phyloP scores from a whole-genome alignment of 2,888 invertebrate genomes.

The Callimorpha dominula region DNA sequence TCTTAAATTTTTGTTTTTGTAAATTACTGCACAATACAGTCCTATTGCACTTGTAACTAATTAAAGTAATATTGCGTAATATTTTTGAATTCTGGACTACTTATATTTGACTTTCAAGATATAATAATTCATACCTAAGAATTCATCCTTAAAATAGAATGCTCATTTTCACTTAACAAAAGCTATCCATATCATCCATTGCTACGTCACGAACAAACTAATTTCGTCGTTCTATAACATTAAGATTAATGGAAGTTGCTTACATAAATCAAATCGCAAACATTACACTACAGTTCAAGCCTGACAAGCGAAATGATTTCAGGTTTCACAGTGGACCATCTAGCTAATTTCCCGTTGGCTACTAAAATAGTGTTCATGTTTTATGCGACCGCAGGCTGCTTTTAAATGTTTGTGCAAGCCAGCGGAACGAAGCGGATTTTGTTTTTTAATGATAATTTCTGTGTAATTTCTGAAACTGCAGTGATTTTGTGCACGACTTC shows the following conservation, averaged over 20 bases:
- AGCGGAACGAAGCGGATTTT: slow-evolving; percentile 19
- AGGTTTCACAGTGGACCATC: slow-evolving; percentile 58
- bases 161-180: neutral
- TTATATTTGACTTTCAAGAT: too few relatives aligned
- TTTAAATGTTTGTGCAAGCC: slow-evolving; percentile 34
- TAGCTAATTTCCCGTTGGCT: slow-evolving; percentile 68
- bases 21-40: too few relatives aligned
- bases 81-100: too few relatives aligned
- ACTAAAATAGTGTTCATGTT: slow-evolving; percentile 71
- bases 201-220: slow-evolving; percentile 11
- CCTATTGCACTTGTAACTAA: too few relatives aligned
- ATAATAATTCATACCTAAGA: too few relatives aligned
- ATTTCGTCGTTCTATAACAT: slow-evolving; percentile 14
- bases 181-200: slow-evolving; percentile 1
- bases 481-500: neutral
- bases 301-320: slow-evolving; percentile 59
- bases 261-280: slow-evolving; percentile 36
- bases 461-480: slow-evolving; percentile 7
- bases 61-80: too few relatives aligned
- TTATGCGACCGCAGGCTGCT: slow-evolving; percentile 59
- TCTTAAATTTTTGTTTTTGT: too few relatives aligned
- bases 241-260: slow-evolving; percentile 17
- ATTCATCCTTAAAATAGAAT: neutral
- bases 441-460: slow-evolving; percentile 15
- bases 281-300: slow-evolving; percentile 36